phyloP scores from a whole-genome alignment of 2,888 invertebrate genomes.

The Nymphalis urticae region DNA sequence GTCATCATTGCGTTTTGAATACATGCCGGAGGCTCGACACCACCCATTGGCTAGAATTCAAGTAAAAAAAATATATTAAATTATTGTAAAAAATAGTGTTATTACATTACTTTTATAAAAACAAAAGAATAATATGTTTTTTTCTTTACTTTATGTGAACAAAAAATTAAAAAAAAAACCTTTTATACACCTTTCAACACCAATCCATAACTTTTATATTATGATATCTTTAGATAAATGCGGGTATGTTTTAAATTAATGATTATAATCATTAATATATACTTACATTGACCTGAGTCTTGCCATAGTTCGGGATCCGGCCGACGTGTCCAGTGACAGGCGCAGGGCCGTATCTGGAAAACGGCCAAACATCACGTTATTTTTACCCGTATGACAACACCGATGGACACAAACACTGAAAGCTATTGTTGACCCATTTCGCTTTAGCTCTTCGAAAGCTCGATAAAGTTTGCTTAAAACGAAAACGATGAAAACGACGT shows the following conservation, averaged over 20 bases:
- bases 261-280: not conserved
- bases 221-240: too few species aligned
- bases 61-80: conserved; percentile 24
- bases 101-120: too few species aligned
- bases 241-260: too few species aligned
- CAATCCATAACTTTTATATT: too few species aligned
- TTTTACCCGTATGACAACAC: conserved; percentile 60
- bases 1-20: conserved; percentile 97
- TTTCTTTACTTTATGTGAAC: too few species aligned
- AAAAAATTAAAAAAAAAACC: too few species aligned
- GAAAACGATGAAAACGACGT: conserved; percentile 16
- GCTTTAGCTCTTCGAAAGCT: conserved; percentile 40
- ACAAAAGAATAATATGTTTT: too few species aligned
- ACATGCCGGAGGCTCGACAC: conserved; percentile 90
- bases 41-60: conserved; percentile 72
- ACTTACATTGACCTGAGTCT: conserved; percentile 76
- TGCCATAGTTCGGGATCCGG: conserved; percentile 77
- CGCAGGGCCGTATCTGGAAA: conserved; percentile 71
- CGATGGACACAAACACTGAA: conserved; percentile 43
- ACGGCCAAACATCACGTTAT: conserved; percentile 70
- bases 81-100: not conserved
- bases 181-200: too few species aligned
- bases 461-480: conserved; percentile 21
- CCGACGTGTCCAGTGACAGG: conserved; percentile 70
- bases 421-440: conserved; percentile 58